These are phyloP conservation scores for Pseudomyrmex sp. DNA, from an alignment of 1,140 invertebrate genomes.

Conservation along the genomic window DNA sequence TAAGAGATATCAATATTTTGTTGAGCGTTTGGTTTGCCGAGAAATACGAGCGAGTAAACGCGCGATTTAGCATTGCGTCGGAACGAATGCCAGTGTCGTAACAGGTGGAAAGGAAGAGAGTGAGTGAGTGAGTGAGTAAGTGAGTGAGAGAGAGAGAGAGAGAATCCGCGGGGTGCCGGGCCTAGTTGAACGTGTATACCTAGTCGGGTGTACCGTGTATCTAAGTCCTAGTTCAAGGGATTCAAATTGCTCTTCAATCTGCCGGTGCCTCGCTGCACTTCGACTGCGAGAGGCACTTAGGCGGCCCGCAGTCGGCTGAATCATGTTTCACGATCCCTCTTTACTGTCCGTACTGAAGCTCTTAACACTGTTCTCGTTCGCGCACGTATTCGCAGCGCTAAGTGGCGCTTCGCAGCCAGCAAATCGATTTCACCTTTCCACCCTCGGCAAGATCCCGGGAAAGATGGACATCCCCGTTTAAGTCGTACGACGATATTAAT, in stretches of 20 bases:
- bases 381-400: constrained; percentile 42
- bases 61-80: constrained; percentile 71
- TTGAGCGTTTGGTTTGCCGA: constrained; percentile 72
- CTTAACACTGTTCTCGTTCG: constrained; percentile 57
- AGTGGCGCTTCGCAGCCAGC: constrained; percentile 43
- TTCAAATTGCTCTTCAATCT: constrained; percentile 62
- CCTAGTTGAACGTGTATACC: constrained; percentile 22
- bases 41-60: constrained; percentile 73
- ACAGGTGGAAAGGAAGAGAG: constrained; percentile 59
- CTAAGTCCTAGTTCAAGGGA: constrained; percentile 60
- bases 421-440: constrained; percentile 57
- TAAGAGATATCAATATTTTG: constrained; percentile 81
- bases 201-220: neutral
- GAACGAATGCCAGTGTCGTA: constrained; percentile 46
- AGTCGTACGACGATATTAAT: constrained; percentile 57
- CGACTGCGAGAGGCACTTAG: constrained; percentile 31
- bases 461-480: constrained; percentile 21
- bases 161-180: constrained; percentile 29
- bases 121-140: neutral
- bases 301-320: constrained; percentile 53
- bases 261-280: constrained; percentile 44
- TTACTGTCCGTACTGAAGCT: constrained; percentile 54
- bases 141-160: constrained; percentile 17
- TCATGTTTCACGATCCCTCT: constrained; percentile 63
- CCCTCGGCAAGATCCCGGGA: constrained; percentile 9